A percentile compares a stretch with the other conserved stretches of the same genome.
phyloP scores from a whole-genome alignment of 2,888 invertebrate genomes.

The Protonemura montana region DNA sequence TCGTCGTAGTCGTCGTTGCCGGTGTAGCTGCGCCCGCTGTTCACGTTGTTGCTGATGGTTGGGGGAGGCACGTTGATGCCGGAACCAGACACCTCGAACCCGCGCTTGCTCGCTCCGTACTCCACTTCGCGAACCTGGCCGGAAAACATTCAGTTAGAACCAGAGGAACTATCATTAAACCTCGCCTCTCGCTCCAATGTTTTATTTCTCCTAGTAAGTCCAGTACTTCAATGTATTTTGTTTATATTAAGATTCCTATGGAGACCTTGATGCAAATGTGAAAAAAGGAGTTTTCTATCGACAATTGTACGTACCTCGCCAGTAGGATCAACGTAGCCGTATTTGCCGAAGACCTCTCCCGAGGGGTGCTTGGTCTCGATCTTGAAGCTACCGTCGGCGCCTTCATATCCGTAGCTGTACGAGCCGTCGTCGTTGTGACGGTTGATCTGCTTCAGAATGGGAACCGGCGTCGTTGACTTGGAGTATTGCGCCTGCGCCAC shows the following conservation, averaged over 20 bases:
- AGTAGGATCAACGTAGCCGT: conserved; percentile 84
- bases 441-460: conserved; percentile 84
- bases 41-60: conserved; percentile 65
- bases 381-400: conserved; percentile 85
- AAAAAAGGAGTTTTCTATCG: not conserved
- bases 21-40: conserved; percentile 60
- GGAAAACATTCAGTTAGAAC: not conserved
- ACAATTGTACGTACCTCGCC: conserved; percentile 64
- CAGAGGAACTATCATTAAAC: too few species aligned
- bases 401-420: conserved; percentile 88
- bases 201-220: too few species aligned
- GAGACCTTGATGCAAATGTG: too few species aligned
- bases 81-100: conserved; percentile 81
- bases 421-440: conserved; percentile 87
- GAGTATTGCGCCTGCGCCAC: conserved; percentile 42
- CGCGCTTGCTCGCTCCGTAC: conserved; percentile 82
- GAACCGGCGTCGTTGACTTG: conserved; percentile 71
- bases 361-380: conserved; percentile 86
- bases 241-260: too few species aligned
- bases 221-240: too few species aligned
- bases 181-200: too few species aligned
- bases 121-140: conserved; percentile 72
- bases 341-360: conserved; percentile 87
- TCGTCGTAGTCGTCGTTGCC: conserved; percentile 75
- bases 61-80: conserved; percentile 86